phyloP scores from a whole-genome alignment of 2,113 vertebrate genomes.

The Ciconia stormi region DNA sequence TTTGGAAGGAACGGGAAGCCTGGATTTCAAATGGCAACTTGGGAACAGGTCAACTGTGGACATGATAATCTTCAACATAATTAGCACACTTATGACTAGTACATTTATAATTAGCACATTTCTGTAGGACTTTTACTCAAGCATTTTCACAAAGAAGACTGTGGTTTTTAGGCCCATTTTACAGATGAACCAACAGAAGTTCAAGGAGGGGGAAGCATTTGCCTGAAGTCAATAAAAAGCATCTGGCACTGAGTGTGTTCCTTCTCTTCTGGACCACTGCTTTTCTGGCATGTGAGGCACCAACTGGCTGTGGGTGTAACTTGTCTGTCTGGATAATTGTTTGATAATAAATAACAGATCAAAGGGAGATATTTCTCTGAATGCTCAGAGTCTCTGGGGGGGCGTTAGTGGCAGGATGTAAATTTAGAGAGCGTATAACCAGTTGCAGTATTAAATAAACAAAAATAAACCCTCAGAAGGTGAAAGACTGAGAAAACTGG shows the following conservation, averaged over 20 bases:
- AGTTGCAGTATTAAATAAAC: neutral
- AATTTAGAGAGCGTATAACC: neutral
- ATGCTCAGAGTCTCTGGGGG: neutral
- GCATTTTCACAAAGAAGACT: neutral
- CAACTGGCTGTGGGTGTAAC: neutral
- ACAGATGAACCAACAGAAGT: neutral
- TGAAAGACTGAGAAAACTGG: neutral
- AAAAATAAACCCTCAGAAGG: neutral
- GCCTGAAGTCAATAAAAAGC: conserved; percentile 22
- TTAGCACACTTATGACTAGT: neutral
- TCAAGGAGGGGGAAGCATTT: neutral
- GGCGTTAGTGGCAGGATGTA: neutral
- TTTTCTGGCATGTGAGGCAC: conserved; percentile 33
- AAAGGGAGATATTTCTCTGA: conserved; percentile 26
- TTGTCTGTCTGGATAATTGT: conserved; percentile 44
- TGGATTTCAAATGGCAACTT: conserved; percentile 10
- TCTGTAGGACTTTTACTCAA: neutral
- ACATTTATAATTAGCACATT: neutral
- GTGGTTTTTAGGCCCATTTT: neutral
- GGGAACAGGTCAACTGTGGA: neutral
- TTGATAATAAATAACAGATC: conserved; percentile 58
- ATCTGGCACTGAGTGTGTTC: neutral
- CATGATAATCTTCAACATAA: neutral
- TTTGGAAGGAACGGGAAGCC: neutral
- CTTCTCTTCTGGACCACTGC: conserved; percentile 22